Evolutionary conservation across 2,797 vertebrate species (phyloP), one percentile per base, ranked within the genome.

Genomic region (Momotus momota): DNA sequence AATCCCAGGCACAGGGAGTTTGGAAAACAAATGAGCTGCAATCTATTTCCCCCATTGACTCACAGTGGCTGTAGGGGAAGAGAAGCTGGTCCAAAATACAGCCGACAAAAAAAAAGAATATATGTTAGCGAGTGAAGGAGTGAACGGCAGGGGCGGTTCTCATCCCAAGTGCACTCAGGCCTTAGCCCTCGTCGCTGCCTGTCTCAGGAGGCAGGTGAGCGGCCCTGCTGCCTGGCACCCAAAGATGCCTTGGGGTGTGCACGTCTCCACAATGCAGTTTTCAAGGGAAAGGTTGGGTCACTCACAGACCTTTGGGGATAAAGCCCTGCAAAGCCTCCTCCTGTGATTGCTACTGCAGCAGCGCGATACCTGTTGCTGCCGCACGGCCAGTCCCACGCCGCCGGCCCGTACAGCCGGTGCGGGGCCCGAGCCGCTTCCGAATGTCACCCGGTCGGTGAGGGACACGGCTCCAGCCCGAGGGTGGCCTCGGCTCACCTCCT

Each of bases 161-260:
- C 1, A 1, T 14, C 22, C 15, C 20, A 0, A 0, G 33, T 13
- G 31, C 26, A 21, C 14, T 55, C n/a, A 25, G 45, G 38, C 61
- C 21, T 16, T 3, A 26, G n/a, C 15, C 41, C 23, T 40, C 16
- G 4, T 12, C 2, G 8, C 46, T 12, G 19, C 26, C 4, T 1
- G 0, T 40, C 54, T 21, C 26, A 4, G 23, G 55, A 64, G 45
- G 40, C 0, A 1, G 23, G 23, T 18, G 62, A 58, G 49, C 2
- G 12, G 55, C 55, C n/a, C 51, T 21, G 18, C 35, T 25, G 26
- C 4, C 40, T 41, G 40, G 33, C 21, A 54, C 49, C 71, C 27
- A 21, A 43, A n/a, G 26, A 38, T 33, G 54, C 33, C 55, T 33
- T 13, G 26, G n/a, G 57, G 11, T 19, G 27, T 23, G 31, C 6